A percentile compares a stretch with the other conserved stretches of the same genome.
phyloP scores from a whole-genome alignment of 2,113 vertebrate genomes.

The Microcebus lehilahytsara region DNA sequence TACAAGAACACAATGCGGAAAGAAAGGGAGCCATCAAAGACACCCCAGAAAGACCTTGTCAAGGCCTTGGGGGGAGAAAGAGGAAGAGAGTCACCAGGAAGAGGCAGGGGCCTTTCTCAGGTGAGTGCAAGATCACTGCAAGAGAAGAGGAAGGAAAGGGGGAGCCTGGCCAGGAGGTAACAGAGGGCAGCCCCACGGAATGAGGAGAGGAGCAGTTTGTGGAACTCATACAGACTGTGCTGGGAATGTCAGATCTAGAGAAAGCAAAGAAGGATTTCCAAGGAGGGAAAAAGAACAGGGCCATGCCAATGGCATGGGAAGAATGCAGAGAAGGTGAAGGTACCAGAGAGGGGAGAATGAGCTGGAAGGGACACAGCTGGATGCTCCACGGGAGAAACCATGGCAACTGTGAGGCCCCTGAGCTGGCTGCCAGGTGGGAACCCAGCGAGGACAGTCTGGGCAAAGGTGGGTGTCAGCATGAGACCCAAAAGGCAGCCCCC shows the following conservation, averaged over 20 bases:
- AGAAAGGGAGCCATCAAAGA: background rate
- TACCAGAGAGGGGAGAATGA: background rate
- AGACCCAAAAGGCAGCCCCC: background rate
- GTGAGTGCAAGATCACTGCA: background rate
- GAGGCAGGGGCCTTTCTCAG: background rate
- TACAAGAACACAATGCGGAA: background rate
- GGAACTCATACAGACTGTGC: background rate
- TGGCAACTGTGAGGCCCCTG: fast-evolving
- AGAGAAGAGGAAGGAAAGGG: too few species aligned
- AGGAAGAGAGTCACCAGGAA: background rate
- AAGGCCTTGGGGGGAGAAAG: background rate
- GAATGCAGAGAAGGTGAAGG: background rate
- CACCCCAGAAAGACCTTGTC: background rate
- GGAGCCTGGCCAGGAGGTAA: background rate
- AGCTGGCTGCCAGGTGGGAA: background rate
- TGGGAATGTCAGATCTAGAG: background rate
- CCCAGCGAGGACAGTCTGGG: background rate
- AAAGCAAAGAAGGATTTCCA: background rate
- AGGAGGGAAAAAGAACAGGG: background rate
- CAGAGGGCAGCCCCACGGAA: background rate
- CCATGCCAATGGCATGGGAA: too few species aligned
- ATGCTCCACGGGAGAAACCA: too few species aligned
- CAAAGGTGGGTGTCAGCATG: fast-evolving
- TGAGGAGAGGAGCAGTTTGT: background rate
- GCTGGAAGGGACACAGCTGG: background rate